Evolutionary conservation across 1,140 invertebrate genomes (phyloP).

Genomic region (Theocolax elegans): DNA sequence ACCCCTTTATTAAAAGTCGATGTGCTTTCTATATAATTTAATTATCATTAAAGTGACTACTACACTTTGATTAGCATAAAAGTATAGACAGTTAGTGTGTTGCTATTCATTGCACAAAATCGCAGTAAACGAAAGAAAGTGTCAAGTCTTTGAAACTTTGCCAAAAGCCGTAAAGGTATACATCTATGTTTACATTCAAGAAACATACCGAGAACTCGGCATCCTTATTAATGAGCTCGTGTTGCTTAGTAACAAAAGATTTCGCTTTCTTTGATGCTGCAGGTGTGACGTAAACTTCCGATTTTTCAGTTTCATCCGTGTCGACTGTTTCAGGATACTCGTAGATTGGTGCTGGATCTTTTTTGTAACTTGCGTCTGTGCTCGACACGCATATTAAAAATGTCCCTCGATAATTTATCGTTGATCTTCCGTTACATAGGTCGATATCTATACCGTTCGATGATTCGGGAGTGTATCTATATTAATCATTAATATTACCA

Average conservation of each 20-base stretch:
- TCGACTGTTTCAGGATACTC: background rate
- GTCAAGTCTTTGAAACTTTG: too few relatives aligned
- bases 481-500: too few relatives aligned
- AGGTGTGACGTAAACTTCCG: background rate
- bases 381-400: background rate
- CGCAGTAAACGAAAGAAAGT: too few relatives aligned
- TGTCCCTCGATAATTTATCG: background rate
- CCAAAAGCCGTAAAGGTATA: too few relatives aligned
- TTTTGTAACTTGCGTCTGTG: background rate
- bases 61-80: background rate
- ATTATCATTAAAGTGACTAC: too few relatives aligned
- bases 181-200: too few relatives aligned
- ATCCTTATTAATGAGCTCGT: conserved; percentile 1
- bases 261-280: background rate
- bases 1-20: too few relatives aligned
- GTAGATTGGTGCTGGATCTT: background rate
- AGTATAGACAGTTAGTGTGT: background rate
- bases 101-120: too few relatives aligned
- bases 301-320: background rate
- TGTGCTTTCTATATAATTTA: too few relatives aligned
- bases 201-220: conserved; percentile 20
- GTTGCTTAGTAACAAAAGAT: conserved; percentile 3
- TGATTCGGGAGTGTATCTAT: background rate
- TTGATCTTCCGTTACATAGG: background rate
- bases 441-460: background rate